Base-by-base conservation (phyloP, 2,113 vertebrate genomes). In the Nerophis lumbriciformis region DNA sequence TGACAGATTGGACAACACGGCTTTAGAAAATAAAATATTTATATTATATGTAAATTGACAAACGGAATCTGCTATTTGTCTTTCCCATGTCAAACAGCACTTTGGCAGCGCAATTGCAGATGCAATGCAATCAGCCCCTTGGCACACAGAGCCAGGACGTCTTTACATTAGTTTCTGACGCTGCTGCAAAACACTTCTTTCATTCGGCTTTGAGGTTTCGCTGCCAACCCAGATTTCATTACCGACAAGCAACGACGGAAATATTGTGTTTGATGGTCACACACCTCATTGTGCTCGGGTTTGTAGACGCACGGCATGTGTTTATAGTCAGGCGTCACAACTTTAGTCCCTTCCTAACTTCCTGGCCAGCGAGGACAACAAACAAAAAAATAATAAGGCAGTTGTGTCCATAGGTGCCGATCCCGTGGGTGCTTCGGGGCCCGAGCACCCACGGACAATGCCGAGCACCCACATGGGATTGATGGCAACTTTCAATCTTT, bases 21-120 rank as follows among this genome's bases (percentile, higher is more conserved):
- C 59, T 53, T 54, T 49, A 12, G 57, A 48, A 4, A 65, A 47
- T 73, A 64, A 59, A 55, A 50, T 48, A 50, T 63, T 14, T 47
- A 66, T 66, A 68, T 68, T 44, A 65, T 52, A 61, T 68, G 60
- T 73, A 73, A 72, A 79, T 76, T 71, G 45, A 61, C 50, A 58
- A 48, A 62, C 1, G 6, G 28, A 58, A 64, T 50, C 48, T 55
- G 65, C 44, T 71, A 72, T 79, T 77, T 75, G 59, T 75, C 60
- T 69, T 79, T 76, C 63, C 39, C 69, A 62, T 63, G 68, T 53
- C 64, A 65, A 61, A 59, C 57, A 74, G 65, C 49, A 70, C 45
- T 73, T 72, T 63, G 68, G 44, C 72, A 59, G 51, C 1, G 61
- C 35, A 70, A 78, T 68, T 59, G 16, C 50, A 73, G 66, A 76